These are phyloP conservation scores for Bhutanitis thaidina DNA, from an alignment of 2,888 invertebrate genomes.

Conservation along the genomic window DNA sequence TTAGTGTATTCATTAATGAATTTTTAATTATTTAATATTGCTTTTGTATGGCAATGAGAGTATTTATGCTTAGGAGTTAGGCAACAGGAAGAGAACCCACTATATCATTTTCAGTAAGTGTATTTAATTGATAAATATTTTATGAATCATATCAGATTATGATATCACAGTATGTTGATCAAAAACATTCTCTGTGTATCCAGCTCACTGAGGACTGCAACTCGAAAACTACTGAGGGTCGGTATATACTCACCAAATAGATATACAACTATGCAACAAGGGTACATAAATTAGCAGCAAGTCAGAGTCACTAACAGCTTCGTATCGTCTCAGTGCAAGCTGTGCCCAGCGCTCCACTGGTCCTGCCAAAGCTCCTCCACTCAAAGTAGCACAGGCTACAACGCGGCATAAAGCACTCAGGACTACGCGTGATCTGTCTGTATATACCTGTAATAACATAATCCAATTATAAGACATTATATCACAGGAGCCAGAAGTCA, in stretches of 20 bases:
- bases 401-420: slow-evolving; percentile 83
- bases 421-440: slow-evolving; percentile 84
- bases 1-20: no score
- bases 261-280: slow-evolving; percentile 82
- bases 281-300: slow-evolving; percentile 84
- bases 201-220: no score
- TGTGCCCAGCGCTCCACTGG: slow-evolving; percentile 84
- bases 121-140: no score
- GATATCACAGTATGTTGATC: no score
- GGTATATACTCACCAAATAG: slow-evolving; percentile 78
- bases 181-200: no score
- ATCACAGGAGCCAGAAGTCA: no score
- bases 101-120: no score
- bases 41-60: no score
- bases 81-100: no score
- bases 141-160: no score
- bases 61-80: no score
- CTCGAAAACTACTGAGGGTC: neutral
- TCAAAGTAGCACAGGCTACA: slow-evolving; percentile 78
- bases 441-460: slow-evolving; percentile 71
- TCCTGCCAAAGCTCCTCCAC: slow-evolving; percentile 77
- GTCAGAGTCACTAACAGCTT: slow-evolving; percentile 86
- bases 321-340: slow-evolving; percentile 84
- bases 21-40: no score
- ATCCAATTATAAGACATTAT: neutral